Evolutionary conservation across 2,113 vertebrate genomes (phyloP).

Genomic region (Oncorhynchus kisutch): DNA sequence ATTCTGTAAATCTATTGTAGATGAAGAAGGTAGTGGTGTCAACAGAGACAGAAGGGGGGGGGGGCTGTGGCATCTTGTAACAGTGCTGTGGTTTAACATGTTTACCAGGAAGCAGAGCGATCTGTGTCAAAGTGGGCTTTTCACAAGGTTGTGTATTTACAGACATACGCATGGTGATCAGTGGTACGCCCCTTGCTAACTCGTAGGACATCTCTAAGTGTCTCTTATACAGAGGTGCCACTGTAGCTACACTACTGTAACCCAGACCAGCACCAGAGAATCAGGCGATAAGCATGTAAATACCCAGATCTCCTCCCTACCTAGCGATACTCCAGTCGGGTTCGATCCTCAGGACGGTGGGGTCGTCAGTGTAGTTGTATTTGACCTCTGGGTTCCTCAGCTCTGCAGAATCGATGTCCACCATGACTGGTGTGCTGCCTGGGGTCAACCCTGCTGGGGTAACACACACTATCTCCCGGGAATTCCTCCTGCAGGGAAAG

Average conservation of each 20-base stretch:
- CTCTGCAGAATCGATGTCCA: constrained; percentile 90
- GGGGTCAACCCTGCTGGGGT: constrained; percentile 79
- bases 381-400: constrained; percentile 88
- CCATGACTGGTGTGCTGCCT: constrained; percentile 77
- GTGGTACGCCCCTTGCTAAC: too few relatives aligned
- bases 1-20: not conserved
- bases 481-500: constrained; percentile 79
- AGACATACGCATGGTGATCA: too few relatives aligned
- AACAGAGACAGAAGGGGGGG: too few relatives aligned
- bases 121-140: too few relatives aligned
- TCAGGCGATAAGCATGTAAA: too few relatives aligned
- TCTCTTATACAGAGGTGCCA: not conserved
- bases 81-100: too few relatives aligned
- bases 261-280: not conserved
- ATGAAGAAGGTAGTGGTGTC: not conserved
- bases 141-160: too few relatives aligned
- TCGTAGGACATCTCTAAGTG: too few relatives aligned
- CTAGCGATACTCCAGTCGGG: constrained; percentile 97
- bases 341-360: constrained; percentile 89
- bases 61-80: too few relatives aligned
- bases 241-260: not conserved
- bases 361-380: constrained; percentile 95
- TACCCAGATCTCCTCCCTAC: constrained; percentile 57
- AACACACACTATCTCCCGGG: constrained; percentile 88
- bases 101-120: constrained; percentile 4